phyloP scores from a whole-genome alignment of 2,888 invertebrate genomes.

The Anaspis maculata region DNA sequence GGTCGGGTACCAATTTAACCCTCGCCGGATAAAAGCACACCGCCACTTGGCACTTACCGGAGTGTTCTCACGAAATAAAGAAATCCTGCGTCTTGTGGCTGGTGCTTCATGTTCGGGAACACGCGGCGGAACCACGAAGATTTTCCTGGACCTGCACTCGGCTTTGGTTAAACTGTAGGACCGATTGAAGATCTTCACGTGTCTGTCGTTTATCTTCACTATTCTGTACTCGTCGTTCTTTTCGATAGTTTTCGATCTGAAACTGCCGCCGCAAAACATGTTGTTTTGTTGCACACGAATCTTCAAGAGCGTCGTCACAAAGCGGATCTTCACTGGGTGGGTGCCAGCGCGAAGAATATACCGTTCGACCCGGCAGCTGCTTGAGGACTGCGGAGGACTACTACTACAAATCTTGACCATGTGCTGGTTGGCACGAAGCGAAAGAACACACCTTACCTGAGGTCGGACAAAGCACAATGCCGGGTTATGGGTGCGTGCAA shows the following conservation, averaged over 20 bases:
- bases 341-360: conserved; percentile 5
- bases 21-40: no score
- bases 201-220: conserved; percentile 31
- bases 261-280: conserved; percentile 39
- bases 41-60: no score
- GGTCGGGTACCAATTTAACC: no score
- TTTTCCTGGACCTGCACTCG: conserved; percentile 18
- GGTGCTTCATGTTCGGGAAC: conserved; percentile 21
- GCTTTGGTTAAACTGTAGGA: conserved; percentile 26
- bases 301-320: no score
- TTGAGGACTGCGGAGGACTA: no score
- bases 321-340: conserved; percentile 3
- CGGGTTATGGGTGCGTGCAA: neutral
- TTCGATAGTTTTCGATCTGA: conserved; percentile 33
- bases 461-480: conserved; percentile 4
- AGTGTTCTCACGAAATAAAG: no score
- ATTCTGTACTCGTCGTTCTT: conserved; percentile 34
- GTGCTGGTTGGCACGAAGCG: conserved; percentile 25
- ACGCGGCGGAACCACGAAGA: conserved; percentile 30
- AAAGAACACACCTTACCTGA: conserved; percentile 26
- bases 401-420: conserved; percentile 25
- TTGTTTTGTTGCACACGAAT: no score
- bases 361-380: conserved; percentile 22
- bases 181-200: conserved; percentile 31
- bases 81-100: no score